Evolutionary conservation across 2,888 invertebrate genomes (phyloP), one percentile per base, ranked within the genome.

Genomic region (Congeria kusceri): DNA sequence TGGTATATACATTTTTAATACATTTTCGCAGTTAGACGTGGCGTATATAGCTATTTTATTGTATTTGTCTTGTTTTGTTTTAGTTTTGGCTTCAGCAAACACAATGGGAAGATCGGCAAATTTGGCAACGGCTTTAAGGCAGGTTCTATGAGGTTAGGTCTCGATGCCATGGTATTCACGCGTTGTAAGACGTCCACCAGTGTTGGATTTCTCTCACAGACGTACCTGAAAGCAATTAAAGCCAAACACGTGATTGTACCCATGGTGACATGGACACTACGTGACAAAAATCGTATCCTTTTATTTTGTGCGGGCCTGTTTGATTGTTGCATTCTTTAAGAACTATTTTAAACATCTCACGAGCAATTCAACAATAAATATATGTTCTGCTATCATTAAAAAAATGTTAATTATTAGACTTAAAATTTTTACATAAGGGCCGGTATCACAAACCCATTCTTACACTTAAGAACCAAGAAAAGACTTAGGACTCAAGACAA

Each of bases 71-170:
- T 32, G 32, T 5, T 49, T 57, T 23, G 46, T 87, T 87, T 64
- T 86, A 93, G 93, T 77, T 92, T 93, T 88, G 93, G 93, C 9
- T 93, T 88, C 81, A 91, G 91, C 66, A 83, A 72, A 13, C 79
- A 80, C 23, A 68, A 88, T 9, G 80, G 85, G 18, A 85, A 84
- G 9, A 91, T 93, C 59, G 93, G 93, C 47, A 86, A 89, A 29
- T 93, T 92, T 87, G 93, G 93, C 5, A 93, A 93, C 73, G 93
- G 93, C 2, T 93, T 93, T 81, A 93, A 93, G 79, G 91, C 91
- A 7, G 93, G 93, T 5, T 91, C 91, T 18, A 93, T 93, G 93
- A 87, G 92, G 18, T 87, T 93, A n/a, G 93, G 91, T 3, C 86
- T 87, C 39, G 93, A 92, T 85, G 92, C 91, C 0, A 65, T 93